These are phyloP conservation scores for Excalfactoria chinensis DNA, from an alignment of 2,113 vertebrate species.

Conservation along the genomic window DNA sequence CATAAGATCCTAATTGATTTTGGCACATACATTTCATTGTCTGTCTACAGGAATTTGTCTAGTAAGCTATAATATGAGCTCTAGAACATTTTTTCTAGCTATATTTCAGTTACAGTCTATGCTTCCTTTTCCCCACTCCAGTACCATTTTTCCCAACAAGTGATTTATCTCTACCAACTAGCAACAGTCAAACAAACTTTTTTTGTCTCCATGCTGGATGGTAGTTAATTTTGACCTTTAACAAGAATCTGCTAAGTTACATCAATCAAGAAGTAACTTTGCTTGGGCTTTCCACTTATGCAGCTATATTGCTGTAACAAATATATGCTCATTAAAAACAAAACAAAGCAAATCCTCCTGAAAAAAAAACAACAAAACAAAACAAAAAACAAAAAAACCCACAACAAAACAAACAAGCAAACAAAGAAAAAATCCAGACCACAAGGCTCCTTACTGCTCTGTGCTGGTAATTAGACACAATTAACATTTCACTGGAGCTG, in stretches of 20 bases:
- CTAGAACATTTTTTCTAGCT: background rate
- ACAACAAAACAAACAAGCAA: background rate
- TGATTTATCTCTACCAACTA: background rate
- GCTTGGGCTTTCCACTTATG: background rate
- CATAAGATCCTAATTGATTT: constrained; percentile 8
- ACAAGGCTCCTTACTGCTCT: constrained; percentile 16
- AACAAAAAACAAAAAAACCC: background rate
- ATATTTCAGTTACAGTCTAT: background rate
- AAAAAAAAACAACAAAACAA: background rate
- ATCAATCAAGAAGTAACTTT: background rate
- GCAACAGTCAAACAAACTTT: background rate
- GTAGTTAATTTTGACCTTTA: background rate
- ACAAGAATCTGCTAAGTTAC: background rate
- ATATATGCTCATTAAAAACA: background rate
- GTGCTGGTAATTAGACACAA: constrained; percentile 43
- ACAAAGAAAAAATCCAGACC: background rate
- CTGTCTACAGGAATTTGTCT: background rate
- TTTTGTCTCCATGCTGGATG: background rate
- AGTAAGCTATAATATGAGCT: background rate
- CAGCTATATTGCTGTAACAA: constrained; percentile 1
- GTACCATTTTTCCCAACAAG: background rate
- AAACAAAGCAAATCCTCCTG: background rate
- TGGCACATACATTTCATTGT: background rate
- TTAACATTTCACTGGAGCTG: constrained; percentile 30
- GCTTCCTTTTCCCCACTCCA: background rate